These are phyloP conservation scores for Pachyramphus minor DNA, from an alignment of 2,113 vertebrate genomes.

Conservation along the genomic window DNA sequence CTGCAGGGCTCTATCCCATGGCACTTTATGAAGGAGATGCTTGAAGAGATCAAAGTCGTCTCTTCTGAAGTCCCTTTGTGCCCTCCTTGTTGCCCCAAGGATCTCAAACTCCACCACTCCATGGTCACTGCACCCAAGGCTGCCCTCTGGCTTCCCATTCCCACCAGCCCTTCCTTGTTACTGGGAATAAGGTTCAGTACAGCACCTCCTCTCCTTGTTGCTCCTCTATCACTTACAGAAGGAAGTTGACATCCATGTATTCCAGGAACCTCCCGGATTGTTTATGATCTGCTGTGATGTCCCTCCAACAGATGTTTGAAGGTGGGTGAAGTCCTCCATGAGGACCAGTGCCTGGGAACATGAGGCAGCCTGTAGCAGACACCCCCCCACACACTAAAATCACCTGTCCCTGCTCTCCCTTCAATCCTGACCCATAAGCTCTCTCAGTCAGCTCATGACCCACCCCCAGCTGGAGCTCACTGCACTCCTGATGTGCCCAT, in stretches of 20 bases:
- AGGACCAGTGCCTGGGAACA: no score
- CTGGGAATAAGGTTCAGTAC: not conserved
- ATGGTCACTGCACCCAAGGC: not conserved
- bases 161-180: no score
- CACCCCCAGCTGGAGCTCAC: no score
- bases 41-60: not conserved
- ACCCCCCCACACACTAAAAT: not conserved
- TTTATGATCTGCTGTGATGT: no score
- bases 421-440: not conserved
- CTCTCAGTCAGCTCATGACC: not conserved
- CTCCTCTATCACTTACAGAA: not conserved
- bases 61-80: not conserved
- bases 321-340: no score
- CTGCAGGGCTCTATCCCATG: not conserved
- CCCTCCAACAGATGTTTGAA: no score
- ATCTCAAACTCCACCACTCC: not conserved
- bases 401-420: rapidly evolving
- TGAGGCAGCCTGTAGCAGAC: no score
- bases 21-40: not conserved
- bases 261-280: no score
- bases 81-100: not conserved
- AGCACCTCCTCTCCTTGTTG: not conserved
- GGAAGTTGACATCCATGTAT: not conserved
- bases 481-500: no score
- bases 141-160: not conserved